Conservation (phyloP, 2,113 vertebrate species). For the Poeciliopsis retropinna region DNA sequence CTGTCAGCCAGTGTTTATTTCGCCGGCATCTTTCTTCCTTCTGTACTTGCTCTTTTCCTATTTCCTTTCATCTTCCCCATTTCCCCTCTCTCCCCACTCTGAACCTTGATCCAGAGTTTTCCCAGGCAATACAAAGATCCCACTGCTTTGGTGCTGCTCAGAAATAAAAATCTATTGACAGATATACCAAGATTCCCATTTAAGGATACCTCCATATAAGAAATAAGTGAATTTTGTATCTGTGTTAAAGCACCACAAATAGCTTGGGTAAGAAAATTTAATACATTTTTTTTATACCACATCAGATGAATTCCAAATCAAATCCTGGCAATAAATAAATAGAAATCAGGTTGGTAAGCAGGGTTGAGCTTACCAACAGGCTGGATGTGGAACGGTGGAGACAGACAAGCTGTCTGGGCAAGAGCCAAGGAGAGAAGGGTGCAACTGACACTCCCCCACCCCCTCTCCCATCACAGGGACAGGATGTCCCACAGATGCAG, state of each 20-base stretch:
- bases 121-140: slow-evolving; percentile 39
- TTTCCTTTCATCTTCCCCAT: slow-evolving; percentile 47
- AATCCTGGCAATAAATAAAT: slow-evolving; percentile 54
- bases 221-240: slow-evolving; percentile 52
- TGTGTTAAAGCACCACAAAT: slow-evolving; percentile 52
- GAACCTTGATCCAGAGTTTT: slow-evolving; percentile 34
- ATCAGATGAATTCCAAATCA: slow-evolving; percentile 48
- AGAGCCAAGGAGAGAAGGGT: slow-evolving; percentile 32
- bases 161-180: slow-evolving; percentile 38
- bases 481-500: slow-evolving; percentile 45
- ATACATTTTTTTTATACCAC: slow-evolving; percentile 37
- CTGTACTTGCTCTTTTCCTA: slow-evolving; percentile 26
- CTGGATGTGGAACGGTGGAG: slow-evolving; percentile 17
- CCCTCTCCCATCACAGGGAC: slow-evolving; percentile 27
- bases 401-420: slow-evolving; percentile 47
- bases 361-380: slow-evolving; percentile 43
- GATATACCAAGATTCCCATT: slow-evolving; percentile 44
- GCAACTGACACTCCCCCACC: slow-evolving; percentile 14
- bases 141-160: slow-evolving; percentile 25
- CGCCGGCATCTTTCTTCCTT: slow-evolving; percentile 20
- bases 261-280: slow-evolving; percentile 51
- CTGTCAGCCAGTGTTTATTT: slow-evolving; percentile 54
- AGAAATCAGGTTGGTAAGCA: too few relatives aligned
- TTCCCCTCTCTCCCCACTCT: slow-evolving; percentile 17
- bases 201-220: slow-evolving; percentile 52